Conservation (phyloP, 2,888 invertebrate species). For the Scrobipalpa costella region DNA sequence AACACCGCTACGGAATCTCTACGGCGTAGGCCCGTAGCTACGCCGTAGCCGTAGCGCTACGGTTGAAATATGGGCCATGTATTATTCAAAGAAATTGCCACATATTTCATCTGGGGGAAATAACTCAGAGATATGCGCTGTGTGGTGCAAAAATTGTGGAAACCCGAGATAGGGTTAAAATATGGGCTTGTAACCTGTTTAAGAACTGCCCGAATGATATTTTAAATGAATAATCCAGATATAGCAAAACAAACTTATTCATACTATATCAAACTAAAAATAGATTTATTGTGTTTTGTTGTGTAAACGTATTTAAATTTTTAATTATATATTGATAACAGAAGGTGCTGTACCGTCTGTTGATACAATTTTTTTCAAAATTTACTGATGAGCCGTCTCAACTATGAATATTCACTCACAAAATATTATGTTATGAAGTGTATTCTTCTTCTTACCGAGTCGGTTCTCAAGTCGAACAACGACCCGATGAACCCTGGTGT, state of each 20-base stretch:
- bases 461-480: no score
- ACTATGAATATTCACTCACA: no score
- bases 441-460: no score
- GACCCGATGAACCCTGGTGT: no score
- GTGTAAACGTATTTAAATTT: no score
- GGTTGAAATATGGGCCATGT: conserved; percentile 81
- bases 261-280: neutral
- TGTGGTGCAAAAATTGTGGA: conserved; percentile 44
- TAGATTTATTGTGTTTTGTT: no score
- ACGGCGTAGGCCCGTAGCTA: conserved; percentile 47
- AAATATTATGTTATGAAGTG: no score
- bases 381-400: no score
- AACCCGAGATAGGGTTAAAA: conserved; percentile 36
- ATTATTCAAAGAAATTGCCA: conserved; percentile 84
- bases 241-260: neutral
- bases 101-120: conserved; percentile 82
- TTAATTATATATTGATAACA: no score
- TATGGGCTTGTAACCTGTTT: conserved; percentile 23
- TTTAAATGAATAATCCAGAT: neutral
- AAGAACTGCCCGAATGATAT: neutral
- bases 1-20: conserved; percentile 49
- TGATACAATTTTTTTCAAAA: no score
- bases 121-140: conserved; percentile 72
- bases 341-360: no score
- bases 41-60: conserved; percentile 52